A percentile compares a stretch with the other conserved stretches of the same genome.
phyloP scores from a whole-genome alignment of 2,888 invertebrate genomes.

The Macropis europaea region DNA sequence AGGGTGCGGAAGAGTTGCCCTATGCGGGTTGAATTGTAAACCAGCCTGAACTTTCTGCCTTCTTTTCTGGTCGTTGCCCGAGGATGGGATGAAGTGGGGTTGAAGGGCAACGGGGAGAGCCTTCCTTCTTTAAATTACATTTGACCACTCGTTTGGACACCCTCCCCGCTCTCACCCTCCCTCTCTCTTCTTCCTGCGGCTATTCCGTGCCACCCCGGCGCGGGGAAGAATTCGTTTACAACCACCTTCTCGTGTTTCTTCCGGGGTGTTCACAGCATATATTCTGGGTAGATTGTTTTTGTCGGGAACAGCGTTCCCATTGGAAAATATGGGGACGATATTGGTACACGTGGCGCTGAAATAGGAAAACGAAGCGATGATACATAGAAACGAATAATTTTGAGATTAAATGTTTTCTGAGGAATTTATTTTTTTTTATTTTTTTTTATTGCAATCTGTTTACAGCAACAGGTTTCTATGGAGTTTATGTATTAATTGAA shows the following conservation, averaged over 20 bases:
- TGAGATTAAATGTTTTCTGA: no score
- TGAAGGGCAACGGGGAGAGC: conserved; percentile 60
- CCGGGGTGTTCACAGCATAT: conserved; percentile 31
- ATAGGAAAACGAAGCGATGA: neutral
- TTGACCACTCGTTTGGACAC: conserved; percentile 76
- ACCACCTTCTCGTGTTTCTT: conserved; percentile 52
- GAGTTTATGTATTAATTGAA: no score
- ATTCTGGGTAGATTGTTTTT: conserved; percentile 6
- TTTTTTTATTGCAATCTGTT: no score
- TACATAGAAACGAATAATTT: no score
- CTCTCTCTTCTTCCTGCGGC: neutral
- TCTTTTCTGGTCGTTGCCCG: conserved; percentile 71
- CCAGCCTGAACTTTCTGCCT: conserved; percentile 71
- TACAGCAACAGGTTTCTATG: no score
- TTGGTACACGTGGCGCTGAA: neutral
- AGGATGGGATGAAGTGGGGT: conserved; percentile 54
- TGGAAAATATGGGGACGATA: neutral
- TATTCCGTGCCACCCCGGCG: conserved; percentile 27
- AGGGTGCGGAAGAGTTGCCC: conserved; percentile 45
- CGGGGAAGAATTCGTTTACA: conserved; percentile 61
- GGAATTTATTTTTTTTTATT: no score
- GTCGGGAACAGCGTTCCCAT: neutral
- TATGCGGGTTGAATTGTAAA: conserved; percentile 77
- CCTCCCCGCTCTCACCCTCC: conserved; percentile 18
- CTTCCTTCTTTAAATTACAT: conserved; percentile 77